phyloP scores from a whole-genome alignment of 2,888 invertebrate species.

The Drosophila greeni region DNA sequence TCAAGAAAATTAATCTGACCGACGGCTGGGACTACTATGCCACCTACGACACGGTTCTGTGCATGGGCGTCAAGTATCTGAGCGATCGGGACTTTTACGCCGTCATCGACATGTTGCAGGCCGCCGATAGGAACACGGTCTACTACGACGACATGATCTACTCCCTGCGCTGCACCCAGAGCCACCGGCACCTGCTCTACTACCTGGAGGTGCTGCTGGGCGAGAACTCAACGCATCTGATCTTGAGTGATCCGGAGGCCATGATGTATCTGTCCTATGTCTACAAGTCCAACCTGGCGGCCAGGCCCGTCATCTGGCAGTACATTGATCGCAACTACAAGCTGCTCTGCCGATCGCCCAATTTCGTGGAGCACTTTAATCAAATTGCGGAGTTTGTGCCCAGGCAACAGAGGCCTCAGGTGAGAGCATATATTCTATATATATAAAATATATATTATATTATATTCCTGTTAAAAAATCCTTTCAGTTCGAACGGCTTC shows the following conservation, averaged over 20 bases:
- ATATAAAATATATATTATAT: neutral
- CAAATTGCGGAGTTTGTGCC: conserved; percentile 68
- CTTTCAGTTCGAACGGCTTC: conserved; percentile 66
- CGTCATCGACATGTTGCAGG: conserved; percentile 55
- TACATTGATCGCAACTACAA: conserved; percentile 72
- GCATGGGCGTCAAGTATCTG: conserved; percentile 68
- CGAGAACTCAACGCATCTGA: conserved; percentile 64
- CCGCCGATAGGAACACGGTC: conserved; percentile 45
- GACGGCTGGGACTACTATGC: conserved; percentile 53
- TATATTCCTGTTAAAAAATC: no score
- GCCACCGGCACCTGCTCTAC: conserved; percentile 59
- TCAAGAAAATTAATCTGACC: conserved; percentile 52
- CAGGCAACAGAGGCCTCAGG: conserved; percentile 49
- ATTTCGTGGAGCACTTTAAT: conserved; percentile 68
- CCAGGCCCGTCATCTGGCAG: conserved; percentile 67
- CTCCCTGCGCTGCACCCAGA: conserved; percentile 70
- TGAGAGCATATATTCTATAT: conserved; percentile 30
- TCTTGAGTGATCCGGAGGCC: conserved; percentile 64
- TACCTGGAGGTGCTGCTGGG: conserved; percentile 69
- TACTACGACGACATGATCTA: conserved; percentile 73
- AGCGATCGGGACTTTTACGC: conserved; percentile 65
- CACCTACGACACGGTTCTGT: conserved; percentile 63
- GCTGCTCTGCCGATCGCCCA: conserved; percentile 53
- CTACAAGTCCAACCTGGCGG: conserved; percentile 65
- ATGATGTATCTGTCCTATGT: conserved; percentile 69